Evolutionary conservation across 2,888 invertebrate species (phyloP).

Genomic region (Lithophane leautieri): DNA sequence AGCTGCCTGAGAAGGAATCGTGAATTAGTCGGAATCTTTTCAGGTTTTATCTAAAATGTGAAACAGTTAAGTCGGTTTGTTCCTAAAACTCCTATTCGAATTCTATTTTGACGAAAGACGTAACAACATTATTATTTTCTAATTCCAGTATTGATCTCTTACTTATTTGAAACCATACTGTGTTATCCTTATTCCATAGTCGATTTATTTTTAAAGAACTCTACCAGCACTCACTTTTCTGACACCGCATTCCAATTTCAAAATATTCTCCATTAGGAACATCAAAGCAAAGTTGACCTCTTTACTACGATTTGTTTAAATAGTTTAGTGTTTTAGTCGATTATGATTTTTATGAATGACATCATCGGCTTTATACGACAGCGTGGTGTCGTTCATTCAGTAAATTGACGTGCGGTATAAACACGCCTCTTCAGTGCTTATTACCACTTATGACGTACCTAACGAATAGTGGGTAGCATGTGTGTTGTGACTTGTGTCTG

Average conservation of each 20-base stretch:
- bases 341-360: constrained; percentile 58
- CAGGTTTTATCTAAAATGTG: background rate
- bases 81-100: background rate
- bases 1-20: background rate
- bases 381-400: constrained; percentile 64
- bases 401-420: constrained; percentile 73
- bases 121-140: no score
- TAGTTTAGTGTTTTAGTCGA: constrained; percentile 43
- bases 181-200: background rate
- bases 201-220: background rate
- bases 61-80: background rate
- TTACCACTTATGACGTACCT: constrained; percentile 56
- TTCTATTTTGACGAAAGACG: background rate
- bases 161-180: no score
- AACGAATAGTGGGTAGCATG: constrained; percentile 44
- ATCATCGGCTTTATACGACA: constrained; percentile 61
- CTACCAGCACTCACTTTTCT: constrained; percentile 12
- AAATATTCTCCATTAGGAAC: constrained; percentile 38
- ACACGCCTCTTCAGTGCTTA: constrained; percentile 66
- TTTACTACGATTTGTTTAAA: constrained; percentile 29
- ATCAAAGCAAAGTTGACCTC: constrained; percentile 46
- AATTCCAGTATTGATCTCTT: no score
- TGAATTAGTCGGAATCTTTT: background rate
- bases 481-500: constrained; percentile 7
- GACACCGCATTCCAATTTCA: constrained; percentile 37